Percentiles rank a stretch among this genome's conserved stretches.
Evolutionary conservation across 1,140 invertebrate species (phyloP).

Genomic region (Globodera ellingtonae): DNA sequence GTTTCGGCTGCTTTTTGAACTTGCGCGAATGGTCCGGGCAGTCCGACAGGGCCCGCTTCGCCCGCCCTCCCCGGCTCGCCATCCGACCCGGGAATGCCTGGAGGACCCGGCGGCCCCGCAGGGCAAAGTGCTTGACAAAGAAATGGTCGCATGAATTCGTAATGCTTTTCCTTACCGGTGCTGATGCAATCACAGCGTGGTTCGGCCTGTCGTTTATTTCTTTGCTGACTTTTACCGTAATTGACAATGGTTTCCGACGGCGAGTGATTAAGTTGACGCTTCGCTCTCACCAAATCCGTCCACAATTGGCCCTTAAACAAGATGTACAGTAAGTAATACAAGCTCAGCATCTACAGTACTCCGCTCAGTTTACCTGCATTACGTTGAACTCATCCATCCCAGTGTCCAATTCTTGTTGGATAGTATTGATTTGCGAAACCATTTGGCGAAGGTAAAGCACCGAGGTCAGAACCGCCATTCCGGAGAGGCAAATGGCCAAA

Average conservation of each 20-base stretch:
- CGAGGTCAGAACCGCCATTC: not conserved
- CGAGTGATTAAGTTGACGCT: not conserved
- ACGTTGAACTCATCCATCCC: slow-evolving; percentile 19
- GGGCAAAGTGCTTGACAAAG: slow-evolving; percentile 7
- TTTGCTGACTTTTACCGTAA: not conserved
- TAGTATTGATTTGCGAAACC: slow-evolving; percentile 15
- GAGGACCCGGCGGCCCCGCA: slow-evolving; percentile 7
- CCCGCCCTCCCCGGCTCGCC: slow-evolving; percentile 14
- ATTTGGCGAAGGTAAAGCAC: slow-evolving; percentile 20
- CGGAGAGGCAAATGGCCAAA: not conserved
- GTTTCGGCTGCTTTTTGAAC: not conserved
- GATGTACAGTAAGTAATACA: too few relatives aligned
- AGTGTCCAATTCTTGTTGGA: slow-evolving; percentile 1
- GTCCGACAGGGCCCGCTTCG: slow-evolving; percentile 5
- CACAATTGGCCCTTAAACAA: slow-evolving; percentile 11
- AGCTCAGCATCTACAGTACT: too few relatives aligned
- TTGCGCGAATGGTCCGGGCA: not conserved
- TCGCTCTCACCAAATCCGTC: slow-evolving; percentile 15
- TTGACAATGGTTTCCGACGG: not conserved
- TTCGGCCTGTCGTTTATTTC: not conserved
- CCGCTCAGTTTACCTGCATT: not conserved
- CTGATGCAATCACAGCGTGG: slow-evolving; percentile 18
- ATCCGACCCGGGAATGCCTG: slow-evolving; percentile 6
- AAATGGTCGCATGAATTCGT: not conserved
- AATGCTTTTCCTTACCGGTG: not conserved